A percentile compares a stretch with the other conserved stretches of the same genome.
Evolutionary conservation across 1,140 invertebrate species (phyloP).

Genomic region (Papilio glaucus): DNA sequence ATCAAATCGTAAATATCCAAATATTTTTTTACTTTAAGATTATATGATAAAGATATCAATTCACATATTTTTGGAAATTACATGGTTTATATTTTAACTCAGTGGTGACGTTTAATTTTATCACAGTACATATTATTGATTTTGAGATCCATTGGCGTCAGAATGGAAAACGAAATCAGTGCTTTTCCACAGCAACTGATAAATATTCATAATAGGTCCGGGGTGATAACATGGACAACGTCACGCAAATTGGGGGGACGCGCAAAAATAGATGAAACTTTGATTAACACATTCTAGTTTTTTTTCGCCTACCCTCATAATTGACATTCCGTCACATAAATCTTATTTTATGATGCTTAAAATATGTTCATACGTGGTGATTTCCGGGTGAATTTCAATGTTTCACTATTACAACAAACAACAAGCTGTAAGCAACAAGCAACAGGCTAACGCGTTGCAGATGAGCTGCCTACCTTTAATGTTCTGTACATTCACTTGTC

Average conservation of each 20-base stretch:
- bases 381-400: background rate
- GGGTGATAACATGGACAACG: constrained; percentile 54
- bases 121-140: constrained; percentile 55
- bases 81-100: constrained; percentile 1
- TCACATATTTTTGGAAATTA: background rate
- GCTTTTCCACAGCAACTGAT: constrained; percentile 70
- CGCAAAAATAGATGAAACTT: constrained; percentile 19
- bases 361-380: background rate
- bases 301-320: background rate
- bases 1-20: too few relatives aligned
- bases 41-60: too few relatives aligned
- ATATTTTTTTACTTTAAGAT: too few relatives aligned
- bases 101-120: constrained; percentile 14
- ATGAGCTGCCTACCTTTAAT: too few relatives aligned
- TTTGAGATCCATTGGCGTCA: constrained; percentile 40
- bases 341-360: background rate
- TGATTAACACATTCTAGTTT: background rate
- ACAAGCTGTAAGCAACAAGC: too few relatives aligned
- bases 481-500: too few relatives aligned
- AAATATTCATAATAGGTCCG: constrained; percentile 72
- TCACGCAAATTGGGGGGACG: constrained; percentile 50
- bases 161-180: constrained; percentile 59
- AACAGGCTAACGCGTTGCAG: too few relatives aligned
- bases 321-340: background rate
- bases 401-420: too few relatives aligned